Conservation (phyloP, 2,113 vertebrate genomes). For the Neotoma lepida region DNA sequence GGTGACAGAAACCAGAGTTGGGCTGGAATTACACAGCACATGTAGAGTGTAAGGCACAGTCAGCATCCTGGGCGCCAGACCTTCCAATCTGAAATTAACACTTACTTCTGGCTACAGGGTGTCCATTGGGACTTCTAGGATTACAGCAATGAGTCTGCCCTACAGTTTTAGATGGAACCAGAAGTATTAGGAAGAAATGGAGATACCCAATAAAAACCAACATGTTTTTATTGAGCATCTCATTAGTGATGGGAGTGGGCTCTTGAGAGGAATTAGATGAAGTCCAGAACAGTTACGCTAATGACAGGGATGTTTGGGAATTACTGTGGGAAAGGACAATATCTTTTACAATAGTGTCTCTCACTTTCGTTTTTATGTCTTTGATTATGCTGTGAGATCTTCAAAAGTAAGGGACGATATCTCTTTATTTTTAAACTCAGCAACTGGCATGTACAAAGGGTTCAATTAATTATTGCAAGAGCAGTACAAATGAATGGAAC, state of each 20-base stretch:
- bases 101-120: constrained; percentile 16
- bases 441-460: background rate
- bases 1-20: constrained; percentile 43
- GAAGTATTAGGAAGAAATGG: constrained; percentile 33
- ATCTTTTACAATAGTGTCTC: background rate
- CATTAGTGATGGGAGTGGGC: background rate
- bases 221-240: constrained; percentile 27
- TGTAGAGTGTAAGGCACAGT: background rate
- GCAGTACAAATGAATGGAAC: background rate
- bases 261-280: constrained; percentile 13
- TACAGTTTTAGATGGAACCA: constrained; percentile 51
- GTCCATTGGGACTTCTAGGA: background rate
- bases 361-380: constrained; percentile 10
- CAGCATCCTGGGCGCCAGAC: background rate
- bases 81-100: constrained; percentile 37
- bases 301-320: constrained; percentile 1
- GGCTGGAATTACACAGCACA: background rate
- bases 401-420: background rate
- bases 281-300: background rate
- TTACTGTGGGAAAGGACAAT: background rate
- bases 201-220: constrained; percentile 8
- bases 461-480: constrained; percentile 33
- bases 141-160: constrained; percentile 37
- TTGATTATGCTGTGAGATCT: constrained; percentile 17
- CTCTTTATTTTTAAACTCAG: constrained; percentile 39